These are phyloP conservation scores for Gorsachius magnificus DNA, from an alignment of 2,797 vertebrate species.

Conservation along the genomic window DNA sequence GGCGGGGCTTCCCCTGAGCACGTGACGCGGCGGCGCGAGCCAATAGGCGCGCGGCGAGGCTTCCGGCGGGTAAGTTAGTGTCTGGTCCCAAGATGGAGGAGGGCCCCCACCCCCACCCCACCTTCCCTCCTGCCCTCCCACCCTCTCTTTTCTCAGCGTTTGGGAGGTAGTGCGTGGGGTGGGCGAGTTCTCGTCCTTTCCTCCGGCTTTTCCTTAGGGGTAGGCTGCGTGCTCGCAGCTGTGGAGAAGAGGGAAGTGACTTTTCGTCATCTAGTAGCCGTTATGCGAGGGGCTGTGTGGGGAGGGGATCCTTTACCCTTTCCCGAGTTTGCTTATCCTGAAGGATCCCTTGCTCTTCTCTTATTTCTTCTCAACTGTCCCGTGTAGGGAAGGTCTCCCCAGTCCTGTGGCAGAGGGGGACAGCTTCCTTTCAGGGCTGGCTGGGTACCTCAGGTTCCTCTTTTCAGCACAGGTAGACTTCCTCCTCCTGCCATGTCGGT, in stretches of 20 bases:
- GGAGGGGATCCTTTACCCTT: rapidly evolving
- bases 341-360: rapidly evolving
- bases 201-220: rapidly evolving
- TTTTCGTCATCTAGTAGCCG: rapidly evolving
- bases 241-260: no score
- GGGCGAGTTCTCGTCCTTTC: rapidly evolving
- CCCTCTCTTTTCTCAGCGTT: rapidly evolving
- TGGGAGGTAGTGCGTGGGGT: rapidly evolving
- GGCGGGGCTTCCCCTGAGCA: background rate
- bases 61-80: constrained; percentile 39
- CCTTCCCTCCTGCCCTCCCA: rapidly evolving
- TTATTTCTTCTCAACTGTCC: rapidly evolving
- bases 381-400: rapidly evolving
- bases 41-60: background rate
- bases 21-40: background rate
- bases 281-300: no score
- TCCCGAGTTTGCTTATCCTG: rapidly evolving
- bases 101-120: rapidly evolving
- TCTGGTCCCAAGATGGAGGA: background rate
- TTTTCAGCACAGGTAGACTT: background rate
- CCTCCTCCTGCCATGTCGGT: rapidly evolving
- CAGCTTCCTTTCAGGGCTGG: background rate
- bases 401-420: rapidly evolving
- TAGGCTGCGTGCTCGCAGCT: rapidly evolving
- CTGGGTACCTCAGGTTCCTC: rapidly evolving